Conservation (phyloP, 2,113 vertebrate genomes). For the Seriola dumerili region DNA sequence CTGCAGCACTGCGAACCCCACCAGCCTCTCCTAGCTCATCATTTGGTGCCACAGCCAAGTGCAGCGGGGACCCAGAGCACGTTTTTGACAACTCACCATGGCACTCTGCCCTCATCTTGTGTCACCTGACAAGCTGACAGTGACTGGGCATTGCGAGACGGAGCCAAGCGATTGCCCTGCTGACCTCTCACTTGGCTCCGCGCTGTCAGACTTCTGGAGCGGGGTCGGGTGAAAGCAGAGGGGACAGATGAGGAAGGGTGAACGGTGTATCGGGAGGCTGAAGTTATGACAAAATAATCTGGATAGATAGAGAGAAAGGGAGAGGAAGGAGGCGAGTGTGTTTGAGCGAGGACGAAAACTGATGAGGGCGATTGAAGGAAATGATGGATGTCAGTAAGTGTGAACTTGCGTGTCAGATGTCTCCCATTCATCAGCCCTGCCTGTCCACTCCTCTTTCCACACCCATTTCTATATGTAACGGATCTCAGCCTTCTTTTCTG, state of each 20-base stretch:
- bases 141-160: constrained; percentile 39
- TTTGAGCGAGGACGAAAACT: neutral
- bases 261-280: neutral
- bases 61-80: constrained; percentile 5
- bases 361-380: neutral
- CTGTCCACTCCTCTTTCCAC: constrained; percentile 11
- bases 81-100: constrained; percentile 57
- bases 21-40: constrained; percentile 22
- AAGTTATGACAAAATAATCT: neutral
- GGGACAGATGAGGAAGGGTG: neutral
- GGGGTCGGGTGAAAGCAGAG: neutral
- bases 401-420: constrained; percentile 37
- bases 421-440: constrained; percentile 35
- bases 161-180: constrained; percentile 43
- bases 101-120: constrained; percentile 33
- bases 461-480: constrained; percentile 51
- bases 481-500: constrained; percentile 25
- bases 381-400: constrained; percentile 34
- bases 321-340: neutral
- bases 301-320: neutral
- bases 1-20: neutral
- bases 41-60: constrained; percentile 41
- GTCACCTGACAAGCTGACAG: constrained; percentile 52
- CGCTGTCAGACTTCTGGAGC: constrained; percentile 1
- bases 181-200: constrained; percentile 44